Conservation (phyloP, 23 tunicate genomes). For the Corella eumyota region DNA sequence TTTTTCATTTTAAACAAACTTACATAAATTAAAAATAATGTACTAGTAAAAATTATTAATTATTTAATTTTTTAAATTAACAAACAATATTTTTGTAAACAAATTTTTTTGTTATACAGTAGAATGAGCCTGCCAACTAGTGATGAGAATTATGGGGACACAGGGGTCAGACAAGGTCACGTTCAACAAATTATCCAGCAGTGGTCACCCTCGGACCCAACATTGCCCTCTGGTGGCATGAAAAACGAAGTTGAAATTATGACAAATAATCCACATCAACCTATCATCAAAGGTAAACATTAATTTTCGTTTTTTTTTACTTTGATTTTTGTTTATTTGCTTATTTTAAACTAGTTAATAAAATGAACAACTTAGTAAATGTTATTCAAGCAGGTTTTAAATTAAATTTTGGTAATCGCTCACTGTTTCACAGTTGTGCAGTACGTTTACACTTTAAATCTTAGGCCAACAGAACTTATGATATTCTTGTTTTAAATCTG, state of each 20-base stretch:
- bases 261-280: slow-evolving; percentile 13
- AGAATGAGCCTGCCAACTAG: too few species aligned
- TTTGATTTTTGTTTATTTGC: background rate
- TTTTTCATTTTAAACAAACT: too few species aligned
- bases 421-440: too few species aligned
- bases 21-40: too few species aligned
- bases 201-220: slow-evolving; percentile 30
- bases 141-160: slow-evolving; percentile 13
- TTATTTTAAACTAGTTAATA: background rate
- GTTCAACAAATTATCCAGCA: slow-evolving; percentile 73
- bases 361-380: background rate
- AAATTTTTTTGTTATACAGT: too few species aligned
- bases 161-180: slow-evolving; percentile 65
- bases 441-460: too few species aligned
- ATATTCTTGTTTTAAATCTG: too few species aligned
- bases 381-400: background rate
- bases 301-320: too few species aligned
- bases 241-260: background rate
- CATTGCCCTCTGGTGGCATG: background rate
- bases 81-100: too few species aligned
- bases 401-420: background rate
- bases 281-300: slow-evolving; percentile 16
- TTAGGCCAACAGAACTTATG: too few species aligned
- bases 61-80: too few species aligned
- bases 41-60: too few species aligned